phyloP scores from a whole-genome alignment of 1,140 invertebrate genomes.

The Papilio aristodemus region DNA sequence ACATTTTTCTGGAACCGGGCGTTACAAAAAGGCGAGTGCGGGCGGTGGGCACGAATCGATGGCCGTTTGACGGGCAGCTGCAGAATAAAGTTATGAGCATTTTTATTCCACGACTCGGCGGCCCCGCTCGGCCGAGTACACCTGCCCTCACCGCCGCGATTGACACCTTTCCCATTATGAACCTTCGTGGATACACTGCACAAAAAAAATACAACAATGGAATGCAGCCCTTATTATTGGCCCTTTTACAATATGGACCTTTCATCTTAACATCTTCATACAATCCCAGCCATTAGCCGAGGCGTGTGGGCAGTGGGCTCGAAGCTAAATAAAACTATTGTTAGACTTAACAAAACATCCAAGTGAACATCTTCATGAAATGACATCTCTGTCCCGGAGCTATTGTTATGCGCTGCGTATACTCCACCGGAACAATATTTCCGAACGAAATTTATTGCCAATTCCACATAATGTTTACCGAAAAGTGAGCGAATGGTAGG shows the following conservation, averaged over 20 bases:
- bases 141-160: conserved; percentile 71
- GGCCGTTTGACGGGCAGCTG: conserved; percentile 74
- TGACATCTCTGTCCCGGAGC: conserved; percentile 60
- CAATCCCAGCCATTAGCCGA: conserved; percentile 72
- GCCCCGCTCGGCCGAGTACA: conserved; percentile 51
- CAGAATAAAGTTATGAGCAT: conserved; percentile 77
- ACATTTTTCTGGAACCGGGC: conserved; percentile 66
- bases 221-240: conserved; percentile 74
- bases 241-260: conserved; percentile 68
- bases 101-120: conserved; percentile 63
- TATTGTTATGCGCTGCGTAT: conserved; percentile 60
- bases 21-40: conserved; percentile 64
- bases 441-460: conserved; percentile 75
- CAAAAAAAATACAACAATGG: conserved; percentile 73
- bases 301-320: conserved; percentile 77
- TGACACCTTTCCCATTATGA: conserved; percentile 78
- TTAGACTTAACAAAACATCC: conserved; percentile 70
- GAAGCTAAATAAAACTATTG: conserved; percentile 78
- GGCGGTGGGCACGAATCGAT: conserved; percentile 55
- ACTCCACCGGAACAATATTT: conserved; percentile 57
- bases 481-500: conserved; percentile 71
- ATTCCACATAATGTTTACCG: conserved; percentile 73
- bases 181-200: conserved; percentile 49
- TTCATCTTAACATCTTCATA: conserved; percentile 78
- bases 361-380: conserved; percentile 78